A percentile compares a stretch with the other conserved stretches of the same genome.
Evolutionary conservation across 2,797 vertebrate genomes (phyloP).

Genomic region (Gorsachius magnificus): DNA sequence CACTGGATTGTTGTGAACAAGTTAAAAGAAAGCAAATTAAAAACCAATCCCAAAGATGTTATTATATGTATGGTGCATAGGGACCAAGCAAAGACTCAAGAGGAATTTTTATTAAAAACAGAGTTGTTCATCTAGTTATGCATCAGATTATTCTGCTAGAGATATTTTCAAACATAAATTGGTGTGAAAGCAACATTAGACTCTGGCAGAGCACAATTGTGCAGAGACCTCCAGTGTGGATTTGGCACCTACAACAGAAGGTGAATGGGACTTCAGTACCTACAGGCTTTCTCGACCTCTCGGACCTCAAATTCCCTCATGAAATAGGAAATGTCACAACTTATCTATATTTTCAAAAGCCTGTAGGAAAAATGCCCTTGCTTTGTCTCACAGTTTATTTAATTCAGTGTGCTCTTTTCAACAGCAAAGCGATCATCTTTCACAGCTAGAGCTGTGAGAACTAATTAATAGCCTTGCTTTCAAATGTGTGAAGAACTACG

Average conservation of each 20-base stretch:
- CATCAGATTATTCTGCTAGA: background rate
- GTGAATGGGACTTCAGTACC: background rate
- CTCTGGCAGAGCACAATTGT: background rate
- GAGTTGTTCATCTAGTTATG: background rate
- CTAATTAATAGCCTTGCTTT: background rate
- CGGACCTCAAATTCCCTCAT: background rate
- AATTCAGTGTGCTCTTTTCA: background rate
- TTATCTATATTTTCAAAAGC: background rate
- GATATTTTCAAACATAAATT: background rate
- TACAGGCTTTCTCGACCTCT: background rate
- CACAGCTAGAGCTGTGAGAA: background rate
- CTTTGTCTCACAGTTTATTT: background rate
- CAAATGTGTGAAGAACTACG: background rate
- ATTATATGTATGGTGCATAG: background rate
- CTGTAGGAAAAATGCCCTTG: background rate
- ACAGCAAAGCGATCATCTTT: background rate
- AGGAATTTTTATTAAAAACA: background rate
- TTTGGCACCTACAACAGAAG: background rate
- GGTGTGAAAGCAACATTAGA: background rate
- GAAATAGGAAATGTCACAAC: constrained; percentile 10
- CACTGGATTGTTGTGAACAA: background rate
- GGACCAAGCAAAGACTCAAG: background rate
- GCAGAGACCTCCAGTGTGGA: background rate
- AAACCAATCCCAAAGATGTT: background rate
- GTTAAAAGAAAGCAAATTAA: background rate